These are phyloP conservation scores for Protonibea diacanthus DNA, from an alignment of 2,797 vertebrate species.

Conservation along the genomic window DNA sequence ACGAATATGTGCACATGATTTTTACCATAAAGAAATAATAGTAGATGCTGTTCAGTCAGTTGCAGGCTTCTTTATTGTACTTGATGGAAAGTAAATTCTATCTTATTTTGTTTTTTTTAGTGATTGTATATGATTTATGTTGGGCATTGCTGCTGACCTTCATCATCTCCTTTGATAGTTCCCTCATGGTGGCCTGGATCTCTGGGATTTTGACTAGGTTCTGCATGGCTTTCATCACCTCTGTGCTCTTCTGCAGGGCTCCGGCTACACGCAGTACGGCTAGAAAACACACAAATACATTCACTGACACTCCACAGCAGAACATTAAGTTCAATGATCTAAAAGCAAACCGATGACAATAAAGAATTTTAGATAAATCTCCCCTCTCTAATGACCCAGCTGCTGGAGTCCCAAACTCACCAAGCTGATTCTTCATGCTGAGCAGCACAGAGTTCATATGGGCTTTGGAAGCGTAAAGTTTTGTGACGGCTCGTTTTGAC, in stretches of 20 bases:
- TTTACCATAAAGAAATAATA: neutral
- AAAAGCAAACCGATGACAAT: neutral
- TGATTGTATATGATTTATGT: neutral
- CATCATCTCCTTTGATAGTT: slow-evolving; percentile 99
- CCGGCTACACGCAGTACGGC: slow-evolving; percentile 94
- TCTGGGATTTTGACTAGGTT: slow-evolving; percentile 95
- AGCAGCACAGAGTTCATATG: slow-evolving; percentile 98
- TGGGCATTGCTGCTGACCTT: slow-evolving; percentile 87
- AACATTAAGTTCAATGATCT: neutral
- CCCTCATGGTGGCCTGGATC: slow-evolving; percentile 97
- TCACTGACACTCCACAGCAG: neutral
- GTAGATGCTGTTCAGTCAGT: neutral
- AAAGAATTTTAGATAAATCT: neutral
- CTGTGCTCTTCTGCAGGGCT: slow-evolving; percentile 95
- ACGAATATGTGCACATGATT: neutral
- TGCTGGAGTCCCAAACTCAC: slow-evolving; percentile 82
- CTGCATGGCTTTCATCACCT: slow-evolving; percentile 99
- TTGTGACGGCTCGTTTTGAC: slow-evolving; percentile 91
- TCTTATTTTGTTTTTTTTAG: too few relatives aligned
- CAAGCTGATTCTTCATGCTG: slow-evolving; percentile 98
- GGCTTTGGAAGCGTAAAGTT: slow-evolving; percentile 96
- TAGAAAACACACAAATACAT: slow-evolving; percentile 67
- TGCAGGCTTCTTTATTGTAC: neutral
- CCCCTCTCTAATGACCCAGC: neutral
- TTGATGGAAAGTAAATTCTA: neutral